Evolutionary conservation across 2,888 invertebrate species (phyloP).

Genomic region (Beris chalybata): DNA sequence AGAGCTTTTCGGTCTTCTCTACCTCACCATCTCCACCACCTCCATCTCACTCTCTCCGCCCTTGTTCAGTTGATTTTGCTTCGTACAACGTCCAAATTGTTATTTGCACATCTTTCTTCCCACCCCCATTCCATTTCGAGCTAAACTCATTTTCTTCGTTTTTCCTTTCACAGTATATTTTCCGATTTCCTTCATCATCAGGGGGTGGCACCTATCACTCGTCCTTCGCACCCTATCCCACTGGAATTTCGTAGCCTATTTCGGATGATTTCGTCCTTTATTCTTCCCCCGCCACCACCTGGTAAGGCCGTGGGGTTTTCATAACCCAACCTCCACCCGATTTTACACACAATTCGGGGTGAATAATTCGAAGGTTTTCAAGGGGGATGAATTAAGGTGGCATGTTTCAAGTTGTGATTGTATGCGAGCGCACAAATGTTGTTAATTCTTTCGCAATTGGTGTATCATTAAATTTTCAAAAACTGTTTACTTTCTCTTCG

Average conservation of each 20-base stretch:
- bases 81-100: background rate
- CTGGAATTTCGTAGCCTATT: background rate
- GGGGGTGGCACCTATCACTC: constrained; percentile 4
- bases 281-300: background rate
- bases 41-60: background rate
- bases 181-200: background rate
- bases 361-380: too few relatives aligned
- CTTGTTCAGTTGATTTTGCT: background rate
- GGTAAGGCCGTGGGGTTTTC: too few relatives aligned
- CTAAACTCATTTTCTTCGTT: constrained; percentile 26
- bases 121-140: background rate
- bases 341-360: too few relatives aligned
- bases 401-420: constrained; percentile 2
- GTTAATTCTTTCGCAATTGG: constrained; percentile 21
- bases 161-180: constrained; percentile 8
- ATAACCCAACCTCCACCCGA: too few relatives aligned
- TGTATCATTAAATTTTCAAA: constrained; percentile 26
- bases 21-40: background rate
- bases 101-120: constrained; percentile 9
- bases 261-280: constrained; percentile 7
- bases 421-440: constrained; percentile 9
- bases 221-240: too few relatives aligned
- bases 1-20: background rate
- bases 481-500: constrained; percentile 4
- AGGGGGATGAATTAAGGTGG: background rate